Percentiles rank a stretch among this genome's conserved stretches.
Conservation (phyloP, 1,140 invertebrate species). For the Idris sp. region DNA sequence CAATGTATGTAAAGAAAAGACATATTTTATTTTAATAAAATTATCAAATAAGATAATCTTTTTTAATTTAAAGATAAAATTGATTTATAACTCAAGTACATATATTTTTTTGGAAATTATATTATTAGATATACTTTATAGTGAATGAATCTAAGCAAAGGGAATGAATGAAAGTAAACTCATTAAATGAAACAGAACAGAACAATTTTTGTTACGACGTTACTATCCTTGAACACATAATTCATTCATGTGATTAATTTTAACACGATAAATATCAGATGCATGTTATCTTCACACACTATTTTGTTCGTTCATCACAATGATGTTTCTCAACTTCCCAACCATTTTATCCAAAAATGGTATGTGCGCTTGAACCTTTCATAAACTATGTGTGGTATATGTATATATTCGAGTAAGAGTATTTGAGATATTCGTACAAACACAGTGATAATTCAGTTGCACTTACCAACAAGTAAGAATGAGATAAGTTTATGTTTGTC, state of each 20-base stretch:
- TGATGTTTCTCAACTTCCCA: slow-evolving; percentile 33
- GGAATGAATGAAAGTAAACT: neutral
- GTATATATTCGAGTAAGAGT: neutral
- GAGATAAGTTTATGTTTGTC: slow-evolving; percentile 23
- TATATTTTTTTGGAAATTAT: no score
- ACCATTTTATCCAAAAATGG: slow-evolving; percentile 55
- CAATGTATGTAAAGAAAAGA: no score
- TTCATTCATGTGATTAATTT: slow-evolving; percentile 24
- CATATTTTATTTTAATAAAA: no score
- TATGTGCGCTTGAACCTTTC: slow-evolving; percentile 24
- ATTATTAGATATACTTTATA: neutral
- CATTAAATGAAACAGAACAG: slow-evolving; percentile 1
- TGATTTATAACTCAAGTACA: no score
- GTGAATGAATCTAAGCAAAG: neutral
- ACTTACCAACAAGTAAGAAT: slow-evolving; percentile 18
- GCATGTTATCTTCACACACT: slow-evolving; percentile 9
- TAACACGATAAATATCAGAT: slow-evolving; percentile 11
- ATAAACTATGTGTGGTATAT: slow-evolving; percentile 10
- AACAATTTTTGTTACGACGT: slow-evolving; percentile 3
- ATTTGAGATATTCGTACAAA: slow-evolving; percentile 12
- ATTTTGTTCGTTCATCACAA: slow-evolving; percentile 22
- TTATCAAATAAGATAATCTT: no score
- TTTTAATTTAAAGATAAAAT: neutral
- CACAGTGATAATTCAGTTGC: slow-evolving; percentile 7
- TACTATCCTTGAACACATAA: slow-evolving; percentile 3